Evolutionary conservation across 2,113 vertebrate genomes (phyloP).

Genomic region (human): DNA sequence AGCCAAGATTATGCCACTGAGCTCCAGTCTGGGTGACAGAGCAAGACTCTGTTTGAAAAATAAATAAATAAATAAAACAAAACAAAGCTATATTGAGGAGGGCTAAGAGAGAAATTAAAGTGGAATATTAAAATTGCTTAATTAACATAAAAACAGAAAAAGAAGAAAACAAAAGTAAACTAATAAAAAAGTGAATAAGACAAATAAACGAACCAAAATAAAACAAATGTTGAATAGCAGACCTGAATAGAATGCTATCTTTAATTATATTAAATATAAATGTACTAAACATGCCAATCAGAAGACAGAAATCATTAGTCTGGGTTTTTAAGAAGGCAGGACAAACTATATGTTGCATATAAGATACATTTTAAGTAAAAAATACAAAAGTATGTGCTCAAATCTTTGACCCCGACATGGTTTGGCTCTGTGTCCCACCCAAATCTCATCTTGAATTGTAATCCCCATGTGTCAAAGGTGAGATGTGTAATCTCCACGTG

Average conservation of each 20-base stretch:
- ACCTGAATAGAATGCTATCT: neutral
- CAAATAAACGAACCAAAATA: neutral
- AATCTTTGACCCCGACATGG: neutral
- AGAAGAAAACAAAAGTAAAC: neutral
- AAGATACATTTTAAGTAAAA: neutral
- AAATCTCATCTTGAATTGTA: no score
- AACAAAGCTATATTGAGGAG: neutral
- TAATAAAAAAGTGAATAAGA: neutral
- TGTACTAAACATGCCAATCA: neutral
- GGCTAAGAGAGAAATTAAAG: neutral
- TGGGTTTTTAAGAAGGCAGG: neutral
- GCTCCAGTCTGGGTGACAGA: no score
- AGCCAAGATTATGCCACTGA: no score
- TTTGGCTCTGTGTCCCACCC: no score
- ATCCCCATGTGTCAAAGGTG: no score
- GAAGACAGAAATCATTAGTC: neutral
- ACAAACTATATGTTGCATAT: neutral
- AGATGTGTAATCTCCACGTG: no score
- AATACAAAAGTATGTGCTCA: neutral
- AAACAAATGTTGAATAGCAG: neutral
- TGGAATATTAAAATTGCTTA: neutral
- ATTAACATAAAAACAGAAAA: neutral
- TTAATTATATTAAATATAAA: neutral
- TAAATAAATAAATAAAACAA: neutral
- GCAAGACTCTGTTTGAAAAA: no score